Conservation (phyloP, 2,113 vertebrate species). For the Dicerorhinus sumatrensis region DNA sequence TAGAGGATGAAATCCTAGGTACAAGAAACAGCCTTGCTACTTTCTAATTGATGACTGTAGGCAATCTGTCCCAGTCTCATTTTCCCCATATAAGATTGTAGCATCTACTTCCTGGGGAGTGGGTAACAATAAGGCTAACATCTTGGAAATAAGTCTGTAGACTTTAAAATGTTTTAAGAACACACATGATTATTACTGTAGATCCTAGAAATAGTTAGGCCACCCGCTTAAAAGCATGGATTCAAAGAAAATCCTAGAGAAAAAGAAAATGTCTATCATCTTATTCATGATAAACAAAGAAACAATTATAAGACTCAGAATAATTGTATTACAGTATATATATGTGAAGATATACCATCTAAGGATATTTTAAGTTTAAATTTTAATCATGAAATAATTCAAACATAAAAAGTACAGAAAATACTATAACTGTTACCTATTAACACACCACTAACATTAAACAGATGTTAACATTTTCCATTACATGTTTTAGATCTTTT, state of each 20-base stretch:
- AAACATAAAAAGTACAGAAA: neutral
- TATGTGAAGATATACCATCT: neutral
- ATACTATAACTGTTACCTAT: neutral
- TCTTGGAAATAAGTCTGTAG: neutral
- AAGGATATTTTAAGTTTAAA: constrained; percentile 3
- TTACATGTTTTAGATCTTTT: constrained; percentile 19
- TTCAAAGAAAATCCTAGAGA: neutral
- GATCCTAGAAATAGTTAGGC: neutral
- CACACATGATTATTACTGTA: neutral
- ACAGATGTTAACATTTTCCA: constrained; percentile 12
- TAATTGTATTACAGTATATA: neutral
- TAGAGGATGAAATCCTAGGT: neutral
- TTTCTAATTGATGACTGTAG: neutral
- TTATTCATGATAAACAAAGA: constrained; percentile 2
- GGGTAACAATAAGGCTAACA: neutral
- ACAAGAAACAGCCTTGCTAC: neutral
- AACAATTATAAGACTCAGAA: neutral
- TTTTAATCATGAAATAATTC: constrained; percentile 36
- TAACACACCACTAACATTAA: constrained; percentile 17
- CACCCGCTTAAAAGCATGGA: neutral
- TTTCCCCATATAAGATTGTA: neutral
- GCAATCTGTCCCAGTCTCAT: neutral
- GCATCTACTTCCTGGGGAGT: neutral
- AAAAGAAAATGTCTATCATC: neutral
- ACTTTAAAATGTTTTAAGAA: neutral